Evolutionary conservation across 2,797 vertebrate species (phyloP).

Genomic region (Pelochelys cantorii): DNA sequence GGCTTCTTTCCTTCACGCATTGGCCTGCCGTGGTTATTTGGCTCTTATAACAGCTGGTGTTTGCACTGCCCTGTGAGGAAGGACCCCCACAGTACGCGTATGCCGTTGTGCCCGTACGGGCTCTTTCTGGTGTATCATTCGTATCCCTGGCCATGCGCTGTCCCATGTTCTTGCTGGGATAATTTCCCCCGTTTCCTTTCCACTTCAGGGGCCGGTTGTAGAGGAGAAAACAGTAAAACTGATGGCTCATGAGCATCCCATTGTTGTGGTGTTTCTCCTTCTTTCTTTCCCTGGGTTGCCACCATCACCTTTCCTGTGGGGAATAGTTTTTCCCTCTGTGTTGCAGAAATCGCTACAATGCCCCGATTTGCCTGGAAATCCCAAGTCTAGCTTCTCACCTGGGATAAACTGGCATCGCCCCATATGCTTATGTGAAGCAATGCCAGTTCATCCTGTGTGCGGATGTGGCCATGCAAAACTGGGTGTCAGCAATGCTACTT

Average conservation of each 20-base stretch:
- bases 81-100: not conserved
- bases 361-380: fast-evolving
- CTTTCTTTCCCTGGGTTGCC: not conserved
- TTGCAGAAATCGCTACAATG: not conserved
- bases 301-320: fast-evolving
- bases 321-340: not conserved
- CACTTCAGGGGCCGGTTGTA: not conserved
- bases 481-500: not conserved
- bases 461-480: not conserved
- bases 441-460: not conserved
- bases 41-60: not conserved
- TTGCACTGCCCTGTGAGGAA: not conserved
- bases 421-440: not conserved
- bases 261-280: not conserved
- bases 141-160: not conserved
- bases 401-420: not conserved
- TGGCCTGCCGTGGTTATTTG: not conserved
- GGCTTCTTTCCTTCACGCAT: fast-evolving
- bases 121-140: not conserved
- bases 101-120: not conserved
- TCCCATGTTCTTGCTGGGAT: not conserved
- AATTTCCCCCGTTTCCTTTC: not conserved
- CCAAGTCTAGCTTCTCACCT: fast-evolving
- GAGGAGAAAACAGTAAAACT: conserved; percentile 41
- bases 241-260: not conserved